phyloP scores from a whole-genome alignment of 1,140 invertebrate species.

The Potamilus streckersoni region DNA sequence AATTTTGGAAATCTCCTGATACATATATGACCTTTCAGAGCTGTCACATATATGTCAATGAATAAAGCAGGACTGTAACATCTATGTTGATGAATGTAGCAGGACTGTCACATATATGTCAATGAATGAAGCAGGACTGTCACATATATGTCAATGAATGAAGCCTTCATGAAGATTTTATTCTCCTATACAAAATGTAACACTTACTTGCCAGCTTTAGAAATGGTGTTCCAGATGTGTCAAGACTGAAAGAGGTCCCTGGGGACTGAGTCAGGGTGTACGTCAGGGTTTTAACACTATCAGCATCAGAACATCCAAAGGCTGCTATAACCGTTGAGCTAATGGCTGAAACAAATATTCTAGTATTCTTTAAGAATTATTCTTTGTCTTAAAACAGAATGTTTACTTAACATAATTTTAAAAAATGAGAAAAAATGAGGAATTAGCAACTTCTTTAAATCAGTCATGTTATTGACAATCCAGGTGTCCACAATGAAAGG shows the following conservation, averaged over 20 bases:
- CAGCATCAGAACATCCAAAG: conserved; percentile 35
- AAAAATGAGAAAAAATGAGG: neutral
- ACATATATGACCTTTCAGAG: no score
- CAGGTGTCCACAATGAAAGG: neutral
- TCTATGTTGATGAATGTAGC: no score
- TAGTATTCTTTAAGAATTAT: neutral
- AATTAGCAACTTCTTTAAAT: neutral
- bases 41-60: neutral
- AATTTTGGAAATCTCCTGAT: no score
- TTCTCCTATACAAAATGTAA: conserved; percentile 12
- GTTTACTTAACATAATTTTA: no score
- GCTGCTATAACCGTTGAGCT: conserved; percentile 19
- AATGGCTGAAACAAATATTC: conserved; percentile 5
- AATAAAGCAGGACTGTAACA: no score
- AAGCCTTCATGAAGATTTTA: neutral
- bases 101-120: neutral
- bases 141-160: no score
- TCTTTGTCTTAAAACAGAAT: neutral
- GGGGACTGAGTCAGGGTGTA: conserved; percentile 35
- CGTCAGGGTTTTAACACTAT: conserved; percentile 31
- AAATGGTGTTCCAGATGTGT: neutral
- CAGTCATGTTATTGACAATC: neutral
- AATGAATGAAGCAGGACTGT: no score
- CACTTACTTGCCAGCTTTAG: neutral
- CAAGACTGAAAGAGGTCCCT: conserved; percentile 14